These are phyloP conservation scores for Teleogryllus oceanicus DNA, from an alignment of 2,888 invertebrate genomes.

Conservation along the genomic window DNA sequence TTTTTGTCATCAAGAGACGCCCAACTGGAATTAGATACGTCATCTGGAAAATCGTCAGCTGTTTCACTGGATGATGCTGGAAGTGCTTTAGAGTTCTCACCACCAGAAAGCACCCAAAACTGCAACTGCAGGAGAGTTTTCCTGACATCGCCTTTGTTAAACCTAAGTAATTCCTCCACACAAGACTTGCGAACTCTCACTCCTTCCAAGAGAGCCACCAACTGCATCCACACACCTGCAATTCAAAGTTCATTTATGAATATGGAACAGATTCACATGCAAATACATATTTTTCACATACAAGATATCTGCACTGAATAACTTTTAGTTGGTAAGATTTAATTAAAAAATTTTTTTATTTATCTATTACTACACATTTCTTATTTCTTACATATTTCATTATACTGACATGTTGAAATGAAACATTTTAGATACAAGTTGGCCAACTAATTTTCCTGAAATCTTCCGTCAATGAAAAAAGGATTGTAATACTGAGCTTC, in stretches of 20 bases:
- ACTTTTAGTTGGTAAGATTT: too few relatives aligned
- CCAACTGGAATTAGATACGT: constrained; percentile 30
- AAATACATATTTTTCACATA: too few relatives aligned
- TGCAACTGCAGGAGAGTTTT: constrained; percentile 70
- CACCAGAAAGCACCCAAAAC: constrained; percentile 60
- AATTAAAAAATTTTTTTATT: too few relatives aligned
- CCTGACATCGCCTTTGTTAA: constrained; percentile 66
- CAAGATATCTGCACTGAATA: too few relatives aligned
- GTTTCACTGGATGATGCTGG: background rate
- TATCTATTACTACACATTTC: too few relatives aligned
- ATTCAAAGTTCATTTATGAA: constrained; percentile 4
- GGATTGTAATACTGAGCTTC: too few relatives aligned
- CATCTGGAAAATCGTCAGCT: constrained; percentile 23
- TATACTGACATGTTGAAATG: too few relatives aligned
- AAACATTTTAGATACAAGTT: too few relatives aligned
- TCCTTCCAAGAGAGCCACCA: constrained; percentile 64
- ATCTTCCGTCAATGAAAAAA: too few relatives aligned
- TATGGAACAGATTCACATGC: too few relatives aligned
- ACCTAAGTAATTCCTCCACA: constrained; percentile 55
- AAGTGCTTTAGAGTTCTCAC: constrained; percentile 22
- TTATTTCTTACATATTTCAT: too few relatives aligned
- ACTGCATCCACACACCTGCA: constrained; percentile 62
- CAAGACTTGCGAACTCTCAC: constrained; percentile 54
- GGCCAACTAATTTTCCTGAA: too few relatives aligned
- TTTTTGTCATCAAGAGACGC: constrained; percentile 27